Conservation (phyloP, 2,888 invertebrate species). For the Drosophila peninsularis region DNA sequence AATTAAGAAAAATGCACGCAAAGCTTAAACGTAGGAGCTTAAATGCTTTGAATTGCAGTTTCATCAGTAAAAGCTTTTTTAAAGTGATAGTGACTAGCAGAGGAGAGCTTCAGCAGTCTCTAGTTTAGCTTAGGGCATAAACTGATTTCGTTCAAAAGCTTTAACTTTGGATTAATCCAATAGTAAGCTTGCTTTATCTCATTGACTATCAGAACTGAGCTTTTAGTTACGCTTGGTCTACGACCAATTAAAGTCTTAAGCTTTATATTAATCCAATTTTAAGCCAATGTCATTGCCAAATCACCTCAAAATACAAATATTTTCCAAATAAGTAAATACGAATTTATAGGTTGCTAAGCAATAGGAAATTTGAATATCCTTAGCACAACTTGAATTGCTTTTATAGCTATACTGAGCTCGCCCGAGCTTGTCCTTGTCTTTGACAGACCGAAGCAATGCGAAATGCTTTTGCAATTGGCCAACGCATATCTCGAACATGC, state of each 20-base stretch:
- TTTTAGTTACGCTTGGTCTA: too few relatives aligned
- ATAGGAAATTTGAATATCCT: background rate
- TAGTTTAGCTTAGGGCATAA: too few relatives aligned
- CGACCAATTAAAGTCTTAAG: too few relatives aligned
- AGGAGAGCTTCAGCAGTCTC: too few relatives aligned
- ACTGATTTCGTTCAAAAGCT: too few relatives aligned
- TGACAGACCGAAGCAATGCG: conserved; percentile 1
- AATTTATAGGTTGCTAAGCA: background rate
- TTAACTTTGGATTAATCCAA: background rate
- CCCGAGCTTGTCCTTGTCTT: background rate
- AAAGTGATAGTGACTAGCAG: too few relatives aligned
- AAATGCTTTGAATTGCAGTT: too few relatives aligned
- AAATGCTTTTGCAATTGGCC: conserved; percentile 24
- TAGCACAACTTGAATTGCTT: background rate
- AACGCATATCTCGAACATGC: conserved; percentile 15
- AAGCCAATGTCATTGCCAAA: background rate
- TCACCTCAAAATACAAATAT: background rate
- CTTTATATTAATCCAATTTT: background rate
- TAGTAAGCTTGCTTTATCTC: too few relatives aligned
- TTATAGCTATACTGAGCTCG: background rate
- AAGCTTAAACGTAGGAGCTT: too few relatives aligned
- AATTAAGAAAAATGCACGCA: too few relatives aligned
- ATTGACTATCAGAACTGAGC: too few relatives aligned
- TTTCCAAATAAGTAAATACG: background rate
- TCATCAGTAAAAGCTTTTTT: too few relatives aligned